Evolutionary conservation across 2,888 invertebrate genomes (phyloP).

Genomic region (Drosophila peninsularis): DNA sequence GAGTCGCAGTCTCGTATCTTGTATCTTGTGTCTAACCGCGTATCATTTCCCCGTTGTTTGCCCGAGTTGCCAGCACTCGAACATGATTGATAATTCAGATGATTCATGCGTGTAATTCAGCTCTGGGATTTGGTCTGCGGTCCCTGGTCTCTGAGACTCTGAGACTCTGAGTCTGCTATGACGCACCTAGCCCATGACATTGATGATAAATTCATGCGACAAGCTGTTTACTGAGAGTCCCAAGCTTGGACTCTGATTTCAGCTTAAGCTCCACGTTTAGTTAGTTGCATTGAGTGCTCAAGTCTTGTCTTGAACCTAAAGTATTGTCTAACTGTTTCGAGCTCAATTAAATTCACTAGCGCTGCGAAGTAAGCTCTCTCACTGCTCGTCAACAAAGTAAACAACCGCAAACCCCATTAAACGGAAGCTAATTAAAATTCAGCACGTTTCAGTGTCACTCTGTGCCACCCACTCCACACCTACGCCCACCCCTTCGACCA

Average conservation of each 20-base stretch:
- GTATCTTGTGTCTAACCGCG: conserved; percentile 37
- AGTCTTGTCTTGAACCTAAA: conserved; percentile 1
- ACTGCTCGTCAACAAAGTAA: conserved; percentile 46
- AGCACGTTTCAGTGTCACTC: conserved; percentile 61
- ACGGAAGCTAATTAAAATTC: conserved; percentile 75
- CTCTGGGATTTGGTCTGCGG: conserved; percentile 29
- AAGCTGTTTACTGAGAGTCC: conserved; percentile 34
- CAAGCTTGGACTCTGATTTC: conserved; percentile 17
- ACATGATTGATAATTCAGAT: conserved; percentile 80
- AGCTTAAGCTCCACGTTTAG: neutral
- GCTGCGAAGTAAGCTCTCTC: conserved; percentile 12
- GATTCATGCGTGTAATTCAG: conserved; percentile 78
- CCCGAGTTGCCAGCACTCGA: conserved; percentile 64
- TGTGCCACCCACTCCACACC: neutral
- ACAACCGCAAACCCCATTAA: conserved; percentile 63
- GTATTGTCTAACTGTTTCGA: neutral
- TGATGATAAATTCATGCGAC: conserved; percentile 61
- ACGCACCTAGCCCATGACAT: conserved; percentile 44
- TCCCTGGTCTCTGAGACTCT: conserved; percentile 2
- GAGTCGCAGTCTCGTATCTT: conserved; percentile 29
- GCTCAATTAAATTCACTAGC: conserved; percentile 30
- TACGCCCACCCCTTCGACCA: conserved; percentile 12
- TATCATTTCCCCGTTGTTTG: conserved; percentile 46
- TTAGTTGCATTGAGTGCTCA: neutral
- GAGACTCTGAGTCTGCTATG: conserved; percentile 21